phyloP scores from a whole-genome alignment of 2,113 vertebrate species.

The Larimichthys polyactis region DNA sequence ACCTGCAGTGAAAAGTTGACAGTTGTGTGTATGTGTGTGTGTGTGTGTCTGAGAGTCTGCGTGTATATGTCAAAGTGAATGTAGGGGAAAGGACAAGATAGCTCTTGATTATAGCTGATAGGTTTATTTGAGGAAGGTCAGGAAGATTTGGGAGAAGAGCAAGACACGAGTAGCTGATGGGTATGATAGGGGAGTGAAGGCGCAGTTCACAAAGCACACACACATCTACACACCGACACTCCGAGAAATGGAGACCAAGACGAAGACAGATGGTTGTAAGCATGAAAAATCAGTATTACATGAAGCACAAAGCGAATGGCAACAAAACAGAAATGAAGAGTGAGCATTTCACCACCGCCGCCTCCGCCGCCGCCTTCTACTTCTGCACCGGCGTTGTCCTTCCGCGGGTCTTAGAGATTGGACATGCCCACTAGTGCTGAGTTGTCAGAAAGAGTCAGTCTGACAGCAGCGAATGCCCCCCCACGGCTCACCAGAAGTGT shows the following conservation, averaged over 20 bases:
- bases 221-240: not conserved
- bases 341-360: slow-evolving; percentile 3
- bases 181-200: slow-evolving; percentile 62
- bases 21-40: slow-evolving; percentile 20
- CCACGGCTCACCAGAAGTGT: slow-evolving; percentile 70
- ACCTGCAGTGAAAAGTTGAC: slow-evolving; percentile 53
- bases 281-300: slow-evolving; percentile 8
- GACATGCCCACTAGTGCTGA: slow-evolving; percentile 70
- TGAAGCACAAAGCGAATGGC: slow-evolving; percentile 15
- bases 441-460: slow-evolving; percentile 78
- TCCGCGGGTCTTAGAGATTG: slow-evolving; percentile 58
- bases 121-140: slow-evolving; percentile 80
- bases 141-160: slow-evolving; percentile 68
- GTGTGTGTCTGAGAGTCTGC: slow-evolving; percentile 21
- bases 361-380: not conserved
- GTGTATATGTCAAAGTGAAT: slow-evolving; percentile 69
- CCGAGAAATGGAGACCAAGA: slow-evolving; percentile 11
- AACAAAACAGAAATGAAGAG: slow-evolving; percentile 22
- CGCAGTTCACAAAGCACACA: slow-evolving; percentile 20
- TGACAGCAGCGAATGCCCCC: slow-evolving; percentile 64
- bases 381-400: slow-evolving; percentile 50
- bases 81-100: slow-evolving; percentile 60
- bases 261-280: slow-evolving; percentile 40
- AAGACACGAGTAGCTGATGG: slow-evolving; percentile 75
- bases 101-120: slow-evolving; percentile 77